Percentiles rank a stretch among this genome's conserved stretches.
phyloP scores from a whole-genome alignment of 2,113 vertebrate species.

The Ornithorhynchus anatinus region DNA sequence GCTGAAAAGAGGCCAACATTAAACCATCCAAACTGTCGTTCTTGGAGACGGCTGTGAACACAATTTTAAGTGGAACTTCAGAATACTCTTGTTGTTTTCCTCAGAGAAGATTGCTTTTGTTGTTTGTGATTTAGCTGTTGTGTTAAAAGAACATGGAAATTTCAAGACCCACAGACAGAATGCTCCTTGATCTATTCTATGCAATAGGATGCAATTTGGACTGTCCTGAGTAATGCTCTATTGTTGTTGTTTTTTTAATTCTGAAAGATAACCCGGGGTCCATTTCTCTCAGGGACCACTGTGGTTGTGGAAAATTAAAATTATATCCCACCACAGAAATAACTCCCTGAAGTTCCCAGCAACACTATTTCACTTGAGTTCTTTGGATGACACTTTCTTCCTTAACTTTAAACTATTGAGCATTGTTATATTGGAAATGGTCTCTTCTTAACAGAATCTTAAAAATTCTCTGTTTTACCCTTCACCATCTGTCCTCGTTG shows the following conservation, averaged over 20 bases:
- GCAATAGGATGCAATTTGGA: slow-evolving; percentile 6
- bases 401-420: too few relatives aligned
- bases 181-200: slow-evolving; percentile 37
- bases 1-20: background rate
- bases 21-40: slow-evolving; percentile 9
- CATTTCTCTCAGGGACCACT: too few relatives aligned
- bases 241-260: slow-evolving; percentile 34
- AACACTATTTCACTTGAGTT: too few relatives aligned
- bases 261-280: background rate
- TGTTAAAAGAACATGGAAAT: background rate
- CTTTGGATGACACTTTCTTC: too few relatives aligned
- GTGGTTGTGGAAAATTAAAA: too few relatives aligned
- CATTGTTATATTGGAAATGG: background rate
- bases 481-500: slow-evolving; percentile 4
- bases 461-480: slow-evolving; percentile 22
- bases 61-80: slow-evolving; percentile 9
- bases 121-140: slow-evolving; percentile 5
- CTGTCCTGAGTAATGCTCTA: background rate
- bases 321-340: too few relatives aligned
- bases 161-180: slow-evolving; percentile 22
- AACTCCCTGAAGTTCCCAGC: too few relatives aligned
- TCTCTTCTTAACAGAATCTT: slow-evolving; percentile 1
- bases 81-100: slow-evolving; percentile 15
- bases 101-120: slow-evolving; percentile 12
- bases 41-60: background rate